These are phyloP conservation scores for Atractosteus spatula DNA, from an alignment of 2,113 vertebrate genomes.

Conservation along the genomic window DNA sequence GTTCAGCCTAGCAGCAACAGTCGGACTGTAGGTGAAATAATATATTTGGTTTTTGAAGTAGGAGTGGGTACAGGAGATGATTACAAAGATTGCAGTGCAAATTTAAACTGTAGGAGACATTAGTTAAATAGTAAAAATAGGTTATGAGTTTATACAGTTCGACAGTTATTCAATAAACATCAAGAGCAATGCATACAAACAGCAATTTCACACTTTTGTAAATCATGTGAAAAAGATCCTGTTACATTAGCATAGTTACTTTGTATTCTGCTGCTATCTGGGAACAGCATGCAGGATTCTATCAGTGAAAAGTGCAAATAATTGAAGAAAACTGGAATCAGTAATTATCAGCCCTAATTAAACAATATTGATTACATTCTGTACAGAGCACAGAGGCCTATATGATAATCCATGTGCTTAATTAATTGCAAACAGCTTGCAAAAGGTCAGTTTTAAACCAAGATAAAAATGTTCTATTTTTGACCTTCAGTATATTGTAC, in stretches of 20 bases:
- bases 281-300: not conserved
- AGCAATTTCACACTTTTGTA: not conserved
- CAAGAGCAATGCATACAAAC: too few species aligned
- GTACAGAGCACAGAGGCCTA: not conserved
- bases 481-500: not conserved
- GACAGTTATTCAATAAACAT: too few species aligned
- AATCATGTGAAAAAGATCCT: not conserved
- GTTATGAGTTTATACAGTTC: too few species aligned
- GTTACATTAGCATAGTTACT: not conserved
- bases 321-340: not conserved
- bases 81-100: too few species aligned
- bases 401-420: constrained; percentile 1
- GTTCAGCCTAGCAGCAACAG: too few species aligned
- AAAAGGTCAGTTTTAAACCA: not conserved
- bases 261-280: not conserved
- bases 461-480: not conserved
- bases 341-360: constrained; percentile 21
- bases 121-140: too few species aligned
- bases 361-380: constrained; percentile 21
- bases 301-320: constrained; percentile 4
- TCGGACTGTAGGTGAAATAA: too few species aligned
- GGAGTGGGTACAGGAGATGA: too few species aligned
- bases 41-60: too few species aligned
- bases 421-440: constrained; percentile 1
- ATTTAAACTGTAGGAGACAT: too few species aligned